These are phyloP conservation scores for Dipodomys stephensi DNA, from an alignment of 2,113 vertebrate genomes.

Conservation along the genomic window DNA sequence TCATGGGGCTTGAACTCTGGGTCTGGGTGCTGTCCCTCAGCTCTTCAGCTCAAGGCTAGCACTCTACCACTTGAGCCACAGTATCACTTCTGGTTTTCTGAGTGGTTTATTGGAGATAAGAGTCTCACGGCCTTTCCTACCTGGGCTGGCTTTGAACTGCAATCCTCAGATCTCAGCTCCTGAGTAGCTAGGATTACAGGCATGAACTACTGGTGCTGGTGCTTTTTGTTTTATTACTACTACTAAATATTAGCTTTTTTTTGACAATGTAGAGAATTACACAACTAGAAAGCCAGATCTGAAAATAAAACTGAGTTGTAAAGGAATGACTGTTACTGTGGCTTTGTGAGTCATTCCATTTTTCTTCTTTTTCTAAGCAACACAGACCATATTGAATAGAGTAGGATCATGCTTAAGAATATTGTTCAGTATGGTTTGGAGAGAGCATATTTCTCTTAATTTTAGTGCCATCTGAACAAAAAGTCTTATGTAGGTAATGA, in stretches of 20 bases:
- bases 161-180: too few species aligned
- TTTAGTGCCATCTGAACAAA: not conserved
- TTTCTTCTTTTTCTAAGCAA: not conserved
- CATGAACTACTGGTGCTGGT: too few species aligned
- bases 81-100: too few species aligned
- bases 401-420: not conserved
- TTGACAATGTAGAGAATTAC: not conserved
- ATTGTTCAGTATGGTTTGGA: not conserved
- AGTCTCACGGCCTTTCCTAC: too few species aligned
- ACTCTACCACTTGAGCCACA: too few species aligned
- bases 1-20: too few species aligned
- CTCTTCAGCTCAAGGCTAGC: too few species aligned
- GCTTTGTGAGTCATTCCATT: not conserved
- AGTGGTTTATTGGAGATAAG: too few species aligned
- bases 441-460: not conserved
- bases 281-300: not conserved
- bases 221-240: not conserved
- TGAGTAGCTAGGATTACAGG: too few species aligned
- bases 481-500: not conserved
- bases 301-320: not conserved
- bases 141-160: too few species aligned
- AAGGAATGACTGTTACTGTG: not conserved
- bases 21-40: too few species aligned
- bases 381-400: not conserved
- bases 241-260: not conserved